Percentiles rank a stretch among this genome's conserved stretches.
Conservation (phyloP, 2,888 invertebrate genomes). For the Autographa gamma region DNA sequence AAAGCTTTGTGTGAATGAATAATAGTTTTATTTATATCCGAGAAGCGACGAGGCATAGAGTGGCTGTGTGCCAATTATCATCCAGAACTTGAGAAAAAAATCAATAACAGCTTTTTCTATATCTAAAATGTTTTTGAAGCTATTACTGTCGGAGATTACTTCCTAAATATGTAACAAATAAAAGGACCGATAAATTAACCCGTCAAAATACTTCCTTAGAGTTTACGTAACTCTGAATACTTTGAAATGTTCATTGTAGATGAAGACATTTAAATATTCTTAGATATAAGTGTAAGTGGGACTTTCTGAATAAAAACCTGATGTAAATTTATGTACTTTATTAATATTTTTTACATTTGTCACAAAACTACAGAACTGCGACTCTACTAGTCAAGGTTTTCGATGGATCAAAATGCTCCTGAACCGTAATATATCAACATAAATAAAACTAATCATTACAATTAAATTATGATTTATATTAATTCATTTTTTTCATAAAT, state of each 20-base stretch:
- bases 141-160: not conserved
- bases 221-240: not conserved
- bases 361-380: slow-evolving; percentile 87
- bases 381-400: slow-evolving; percentile 83
- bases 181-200: not conserved
- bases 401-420: slow-evolving; percentile 86
- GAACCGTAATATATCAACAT: slow-evolving; percentile 79
- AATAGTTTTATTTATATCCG: slow-evolving; percentile 47
- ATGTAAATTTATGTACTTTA: slow-evolving; percentile 83
- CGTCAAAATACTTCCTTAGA: not conserved
- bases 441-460: slow-evolving; percentile 82
- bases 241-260: not conserved
- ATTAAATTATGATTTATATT: slow-evolving; percentile 79
- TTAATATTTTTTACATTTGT: slow-evolving; percentile 82
- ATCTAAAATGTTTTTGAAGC: slow-evolving; percentile 35
- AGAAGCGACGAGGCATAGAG: slow-evolving; percentile 12
- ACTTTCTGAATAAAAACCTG: slow-evolving; percentile 61
- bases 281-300: not conserved
- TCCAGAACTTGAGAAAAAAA: slow-evolving; percentile 31
- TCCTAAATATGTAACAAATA: not conserved
- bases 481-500: slow-evolving; percentile 75
- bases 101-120: slow-evolving; percentile 40
- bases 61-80: slow-evolving; percentile 50
- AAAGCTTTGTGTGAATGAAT: slow-evolving; percentile 62
- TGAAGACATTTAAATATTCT: not conserved